These are phyloP conservation scores for Cydia strobilella DNA, from an alignment of 1,140 invertebrate species.

Conservation along the genomic window DNA sequence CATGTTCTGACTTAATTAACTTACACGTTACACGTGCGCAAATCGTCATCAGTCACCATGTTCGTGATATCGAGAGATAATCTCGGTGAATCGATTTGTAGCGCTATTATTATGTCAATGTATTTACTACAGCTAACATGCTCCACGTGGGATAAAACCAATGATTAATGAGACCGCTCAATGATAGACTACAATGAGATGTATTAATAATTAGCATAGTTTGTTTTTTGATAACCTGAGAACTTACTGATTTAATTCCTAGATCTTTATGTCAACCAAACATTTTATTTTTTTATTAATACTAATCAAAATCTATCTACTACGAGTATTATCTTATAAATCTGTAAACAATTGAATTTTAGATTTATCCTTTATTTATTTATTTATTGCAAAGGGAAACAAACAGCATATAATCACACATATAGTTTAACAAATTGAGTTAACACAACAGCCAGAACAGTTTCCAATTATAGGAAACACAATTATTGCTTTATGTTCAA, in stretches of 20 bases:
- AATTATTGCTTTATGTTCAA: too few relatives aligned
- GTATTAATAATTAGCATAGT: conserved; percentile 14
- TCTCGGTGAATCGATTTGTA: background rate
- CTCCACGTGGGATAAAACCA: background rate
- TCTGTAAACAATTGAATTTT: too few relatives aligned
- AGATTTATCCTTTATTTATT: too few relatives aligned
- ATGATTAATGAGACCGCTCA: background rate
- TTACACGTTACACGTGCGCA: background rate
- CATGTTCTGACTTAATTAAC: conserved; percentile 2
- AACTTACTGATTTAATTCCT: background rate
- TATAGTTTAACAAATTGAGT: too few relatives aligned
- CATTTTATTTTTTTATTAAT: too few relatives aligned
- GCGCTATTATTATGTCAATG: conserved; percentile 31
- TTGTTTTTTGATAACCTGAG: background rate
- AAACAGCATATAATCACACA: too few relatives aligned
- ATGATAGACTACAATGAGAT: background rate
- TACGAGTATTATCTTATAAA: too few relatives aligned
- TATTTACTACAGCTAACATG: conserved; percentile 10
- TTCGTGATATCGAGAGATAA: background rate
- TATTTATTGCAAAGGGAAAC: too few relatives aligned
- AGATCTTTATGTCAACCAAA: too few relatives aligned
- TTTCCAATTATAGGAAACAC: too few relatives aligned
- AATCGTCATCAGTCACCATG: background rate
- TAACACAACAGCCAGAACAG: too few relatives aligned
- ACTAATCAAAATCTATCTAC: too few relatives aligned